Base-by-base conservation (phyloP, 2,888 invertebrate genomes). In the Caradrina clavipalpis region DNA sequence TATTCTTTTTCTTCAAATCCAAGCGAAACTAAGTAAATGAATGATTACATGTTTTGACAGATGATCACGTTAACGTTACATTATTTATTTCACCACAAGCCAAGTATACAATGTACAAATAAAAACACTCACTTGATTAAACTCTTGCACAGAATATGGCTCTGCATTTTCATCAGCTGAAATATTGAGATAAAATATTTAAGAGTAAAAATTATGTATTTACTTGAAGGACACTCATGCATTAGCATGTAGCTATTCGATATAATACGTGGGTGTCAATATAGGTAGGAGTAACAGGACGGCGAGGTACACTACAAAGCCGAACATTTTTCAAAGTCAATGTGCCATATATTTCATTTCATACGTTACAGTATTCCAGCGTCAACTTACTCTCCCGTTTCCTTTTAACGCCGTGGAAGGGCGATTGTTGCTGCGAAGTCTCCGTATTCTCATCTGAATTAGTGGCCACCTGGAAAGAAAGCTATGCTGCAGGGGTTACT, bases 81-180 rank as follows among this genome's bases (percentile, higher is more conserved):
- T 3, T 0, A 26, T 10, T n/a, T n/a, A 17, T 21, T 51, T 5
- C 45, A 47, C 19, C 6, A 45, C 15, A 50, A 54, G 10, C 21
- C 10, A 31, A 55, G 6, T 19, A 42, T 15, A 15, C 15, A 53
- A 11, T 35, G 39, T 39, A 39, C 13, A 51, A 62, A 61, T 62
- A 42, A 13, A 21, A 7, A 2, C 31, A 78, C 91, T 87, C 56
- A 94, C 94, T 82, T 91, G 91, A 81, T 94, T 94, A 55, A 93
- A 93, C 39, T 92, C 92, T 71, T 89, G 89, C 1, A 91, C 90
- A 17, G 92, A 86, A 49, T 73, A 78, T 1, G 86, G 86, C 56
- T 92, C 92, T 2, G 45, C 68, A 61, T 66, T 82, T 13, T 87
- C 85, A 7, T 88, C 89, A 26, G 81, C 91, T 89, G 86, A 57